Evolutionary conservation across 2,888 invertebrate species (phyloP), one percentile per base, ranked within the genome.

Genomic region (Heliconius aoede): DNA sequence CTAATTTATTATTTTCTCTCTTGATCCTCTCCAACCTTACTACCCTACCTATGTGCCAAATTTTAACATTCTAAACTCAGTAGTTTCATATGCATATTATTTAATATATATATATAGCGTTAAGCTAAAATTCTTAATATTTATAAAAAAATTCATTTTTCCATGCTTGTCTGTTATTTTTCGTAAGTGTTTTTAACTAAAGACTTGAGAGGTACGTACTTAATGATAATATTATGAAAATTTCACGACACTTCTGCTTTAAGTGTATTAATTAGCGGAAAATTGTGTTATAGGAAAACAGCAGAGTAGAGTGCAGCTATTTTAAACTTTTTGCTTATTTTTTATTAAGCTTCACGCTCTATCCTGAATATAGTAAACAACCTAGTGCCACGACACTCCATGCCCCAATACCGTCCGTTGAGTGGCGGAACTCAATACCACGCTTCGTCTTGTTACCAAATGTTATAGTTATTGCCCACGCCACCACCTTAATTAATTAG

Each of bases 221-320:
- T 40, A 64, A 36, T 24, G 64, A 65, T 65, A 65, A 65, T 65
- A 24, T 65, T 65, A 65, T 65, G 65, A 64, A 64, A 64, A 64
- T 64, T 32, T 64, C 64, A 65, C 60, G 60, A 60, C 65, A 36
- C 36, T 40, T 36, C 65, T 8, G 32, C 15, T 18, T 65, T 65
- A 65, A 65, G 65, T 65, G 65, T 40, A 65, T 65, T 65, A 65
- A 65, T 65, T 65, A 65, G 65, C 24, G 18, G 36, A 24, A 65
- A 40, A 36, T 65, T 65, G 21, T 64, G 64, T n/a, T 36, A 36
- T 21, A n/a, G 32, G 15, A 32, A 64, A 64, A 13, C 64, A 36
- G 7, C 40, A 24, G 4, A 24, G 7, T 65, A 24, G 4, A 24
- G 60, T 28, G 60, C 26, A 58, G 24, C 11, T 26, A 28, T 60